These are phyloP conservation scores for Gila robusta DNA, from an alignment of 2,797 vertebrate genomes.

Conservation along the genomic window DNA sequence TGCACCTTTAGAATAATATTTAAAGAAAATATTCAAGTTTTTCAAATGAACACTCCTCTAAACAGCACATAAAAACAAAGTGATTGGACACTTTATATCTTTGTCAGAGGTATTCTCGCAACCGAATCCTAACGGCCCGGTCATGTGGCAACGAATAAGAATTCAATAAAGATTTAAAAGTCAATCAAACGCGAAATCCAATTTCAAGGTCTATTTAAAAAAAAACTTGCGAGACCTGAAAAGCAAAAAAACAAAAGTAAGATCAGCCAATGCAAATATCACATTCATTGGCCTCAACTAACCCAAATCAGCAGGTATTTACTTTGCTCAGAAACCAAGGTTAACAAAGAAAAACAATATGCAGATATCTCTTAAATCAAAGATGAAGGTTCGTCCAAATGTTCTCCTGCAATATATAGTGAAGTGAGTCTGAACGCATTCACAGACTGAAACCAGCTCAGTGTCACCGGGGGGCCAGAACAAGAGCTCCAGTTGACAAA, in stretches of 20 bases:
- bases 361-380: constrained; percentile 37
- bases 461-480: constrained; percentile 63
- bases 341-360: neutral
- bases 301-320: constrained; percentile 19
- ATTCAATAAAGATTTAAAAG: neutral
- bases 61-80: too few relatives aligned
- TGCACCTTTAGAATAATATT: neutral
- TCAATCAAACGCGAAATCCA: constrained; percentile 10
- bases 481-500: constrained; percentile 66
- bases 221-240: neutral
- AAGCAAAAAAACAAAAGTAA: neutral
- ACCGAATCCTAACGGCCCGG: neutral
- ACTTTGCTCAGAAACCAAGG: constrained; percentile 31
- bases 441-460: constrained; percentile 62
- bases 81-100: neutral
- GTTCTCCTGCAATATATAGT: constrained; percentile 29
- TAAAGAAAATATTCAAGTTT: neutral
- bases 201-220: neutral
- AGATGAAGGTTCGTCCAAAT: constrained; percentile 18
- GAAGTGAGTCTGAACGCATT: constrained; percentile 40
- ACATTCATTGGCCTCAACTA: constrained; percentile 1
- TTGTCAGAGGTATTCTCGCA: neutral
- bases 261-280: constrained; percentile 6
- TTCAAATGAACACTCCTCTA: neutral
- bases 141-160: neutral